Evolutionary conservation across 2,797 vertebrate genomes (phyloP).

Genomic region (Malurus leucopterus): DNA sequence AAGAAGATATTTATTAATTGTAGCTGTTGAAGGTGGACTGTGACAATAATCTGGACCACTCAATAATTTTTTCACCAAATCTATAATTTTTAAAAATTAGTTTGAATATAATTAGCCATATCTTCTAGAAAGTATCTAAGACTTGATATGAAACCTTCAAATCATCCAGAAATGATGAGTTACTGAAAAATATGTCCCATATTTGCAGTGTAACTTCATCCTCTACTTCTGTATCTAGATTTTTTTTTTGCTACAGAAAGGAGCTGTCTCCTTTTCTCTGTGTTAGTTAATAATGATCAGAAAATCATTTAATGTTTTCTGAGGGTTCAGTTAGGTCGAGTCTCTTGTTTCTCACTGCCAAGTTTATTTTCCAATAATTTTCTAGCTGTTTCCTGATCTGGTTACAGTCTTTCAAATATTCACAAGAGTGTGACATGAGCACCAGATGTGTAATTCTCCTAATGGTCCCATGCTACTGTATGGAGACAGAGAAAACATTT

Average conservation of each 20-base stretch:
- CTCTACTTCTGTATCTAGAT: neutral
- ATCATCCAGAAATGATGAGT: neutral
- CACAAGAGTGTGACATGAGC: neutral
- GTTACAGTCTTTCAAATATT: neutral
- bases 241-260: neutral
- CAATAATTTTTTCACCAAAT: neutral
- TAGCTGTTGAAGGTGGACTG: neutral
- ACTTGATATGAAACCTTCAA: neutral
- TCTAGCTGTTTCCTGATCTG: neutral
- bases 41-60: neutral
- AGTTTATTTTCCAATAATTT: neutral
- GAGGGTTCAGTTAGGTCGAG: neutral
- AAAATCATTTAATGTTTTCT: neutral
- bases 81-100: neutral
- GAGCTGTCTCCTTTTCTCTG: neutral
- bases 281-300: neutral
- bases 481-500: neutral
- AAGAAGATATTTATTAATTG: neutral
- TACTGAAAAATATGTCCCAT: neutral
- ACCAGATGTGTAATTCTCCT: neutral
- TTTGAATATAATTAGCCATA: neutral
- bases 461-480: neutral
- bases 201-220: neutral
- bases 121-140: neutral
- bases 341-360: neutral